Evolutionary conservation across 2,113 vertebrate species (phyloP), one percentile per base, ranked within the genome.

Genomic region (Lonchura striata): DNA sequence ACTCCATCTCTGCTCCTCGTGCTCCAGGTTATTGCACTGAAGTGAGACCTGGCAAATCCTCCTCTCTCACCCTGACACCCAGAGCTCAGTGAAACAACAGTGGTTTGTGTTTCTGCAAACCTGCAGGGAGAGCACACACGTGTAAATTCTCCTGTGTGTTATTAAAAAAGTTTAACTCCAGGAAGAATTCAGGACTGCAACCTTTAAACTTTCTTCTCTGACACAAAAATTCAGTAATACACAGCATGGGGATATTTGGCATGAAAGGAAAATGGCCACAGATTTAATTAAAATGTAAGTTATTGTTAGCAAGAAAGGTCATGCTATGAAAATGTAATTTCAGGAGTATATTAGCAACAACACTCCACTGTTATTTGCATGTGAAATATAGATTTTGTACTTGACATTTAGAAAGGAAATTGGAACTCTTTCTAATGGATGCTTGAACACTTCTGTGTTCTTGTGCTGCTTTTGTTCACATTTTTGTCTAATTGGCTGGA

Each of bases 231-330:
- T 91, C 81, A 94, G 94, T 80, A 96, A 95, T 95, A 88, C 76
- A 92, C 24, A 17, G 70, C 56, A 84, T 68, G 52, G 60, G 91
- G 91, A 92, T 96, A 96, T 96, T 94, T 96, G 81, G 89, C 91
- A 92, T 97, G 95, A 93, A 96, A 96, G 94, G 54, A 95, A 98
- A 98, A 97, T 91, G 94, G 91, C 78, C 83, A 94, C 28, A 88
- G 50, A 95, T 97, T 98, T 98, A 98, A 98, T 98, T 98, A 98
- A 98, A 98, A 97, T 96, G 70, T 97, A 98, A 98, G 95, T 96
- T 97, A 97, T 96, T 97, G 96, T 98, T 98, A 97, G 93, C 82
- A 97, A 94, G 94, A 98, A 98, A 98, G 97, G 97, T 98, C 97
- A 94, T 80, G 82, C 86, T 95, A 97, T 96, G 96, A 98, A 98